These are phyloP conservation scores for Cryptocephalus moraei DNA, from an alignment of 2,888 invertebrate species.

Conservation along the genomic window DNA sequence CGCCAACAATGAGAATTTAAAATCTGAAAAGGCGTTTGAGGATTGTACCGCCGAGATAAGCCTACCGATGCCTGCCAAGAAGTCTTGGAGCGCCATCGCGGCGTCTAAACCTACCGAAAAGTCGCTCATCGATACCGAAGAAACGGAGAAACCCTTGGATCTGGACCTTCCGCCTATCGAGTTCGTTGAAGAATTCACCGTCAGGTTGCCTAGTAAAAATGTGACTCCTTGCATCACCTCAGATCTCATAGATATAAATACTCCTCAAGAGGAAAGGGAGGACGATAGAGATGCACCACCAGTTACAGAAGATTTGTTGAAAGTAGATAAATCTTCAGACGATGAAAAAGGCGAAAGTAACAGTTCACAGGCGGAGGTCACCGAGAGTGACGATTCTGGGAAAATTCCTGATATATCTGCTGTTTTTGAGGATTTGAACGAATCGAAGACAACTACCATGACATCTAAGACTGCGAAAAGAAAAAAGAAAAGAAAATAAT, in stretches of 20 bases:
- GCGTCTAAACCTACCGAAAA: conserved; percentile 25
- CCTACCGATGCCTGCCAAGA: conserved; percentile 29
- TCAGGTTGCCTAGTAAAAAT: conserved; percentile 18
- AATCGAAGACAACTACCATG: conserved; percentile 17
- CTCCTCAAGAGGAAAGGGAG: conserved; percentile 14
- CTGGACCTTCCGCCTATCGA: conserved; percentile 15
- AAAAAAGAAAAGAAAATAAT: conserved; percentile 53
- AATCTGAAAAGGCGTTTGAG: conserved; percentile 11
- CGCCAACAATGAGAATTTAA: conserved; percentile 16
- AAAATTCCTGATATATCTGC: conserved; percentile 26
- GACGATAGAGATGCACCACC: conserved; percentile 16
- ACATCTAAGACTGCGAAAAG: conserved; percentile 34
- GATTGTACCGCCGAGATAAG: conserved; percentile 14
- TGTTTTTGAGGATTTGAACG: conserved; percentile 30
- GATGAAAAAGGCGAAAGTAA: conserved; percentile 45
- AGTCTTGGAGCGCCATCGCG: conserved; percentile 48
- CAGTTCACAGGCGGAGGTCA: conserved; percentile 44
- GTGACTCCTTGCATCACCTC: conserved; percentile 5
- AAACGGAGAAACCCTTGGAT: conserved; percentile 14
- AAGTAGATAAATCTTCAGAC: conserved; percentile 45
- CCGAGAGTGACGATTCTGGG: conserved; percentile 47
- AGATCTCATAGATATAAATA: conserved; percentile 24
- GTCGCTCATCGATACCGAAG: conserved; percentile 9
- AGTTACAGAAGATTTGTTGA: conserved; percentile 25
- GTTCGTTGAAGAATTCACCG: conserved; percentile 18